Percentiles rank a stretch among this genome's conserved stretches.
phyloP scores from a whole-genome alignment of 2,888 invertebrate genomes.

The Leucophora obtusa region DNA sequence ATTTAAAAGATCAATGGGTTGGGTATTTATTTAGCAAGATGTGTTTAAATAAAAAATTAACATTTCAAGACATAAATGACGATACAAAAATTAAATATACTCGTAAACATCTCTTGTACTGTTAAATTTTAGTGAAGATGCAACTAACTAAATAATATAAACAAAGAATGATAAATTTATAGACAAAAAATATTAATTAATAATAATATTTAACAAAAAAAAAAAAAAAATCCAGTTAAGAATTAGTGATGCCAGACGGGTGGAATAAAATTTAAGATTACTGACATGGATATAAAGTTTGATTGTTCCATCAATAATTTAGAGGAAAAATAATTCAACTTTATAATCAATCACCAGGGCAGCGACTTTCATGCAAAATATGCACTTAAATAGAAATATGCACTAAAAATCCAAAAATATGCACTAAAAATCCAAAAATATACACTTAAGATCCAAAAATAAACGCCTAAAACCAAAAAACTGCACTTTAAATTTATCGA shows the following conservation, averaged over 20 bases:
- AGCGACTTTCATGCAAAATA: too few species aligned
- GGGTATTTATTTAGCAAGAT: neutral
- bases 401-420: too few species aligned
- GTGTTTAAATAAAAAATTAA: neutral
- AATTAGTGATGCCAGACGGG: neutral
- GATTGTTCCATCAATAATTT: too few species aligned
- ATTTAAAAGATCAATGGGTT: neutral
- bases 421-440: too few species aligned
- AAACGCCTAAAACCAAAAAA: too few species aligned
- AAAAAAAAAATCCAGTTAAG: constrained; percentile 11
- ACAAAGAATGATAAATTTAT: neutral
- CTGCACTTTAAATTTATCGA: too few species aligned
- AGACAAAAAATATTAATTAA: constrained; percentile 21
- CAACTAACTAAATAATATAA: neutral
- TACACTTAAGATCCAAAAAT: too few species aligned
- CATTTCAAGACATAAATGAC: neutral
- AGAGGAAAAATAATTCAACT: too few species aligned
- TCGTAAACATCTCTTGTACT: neutral
- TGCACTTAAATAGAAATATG: too few species aligned
- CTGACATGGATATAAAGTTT: too few species aligned
- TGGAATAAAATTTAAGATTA: too few species aligned
- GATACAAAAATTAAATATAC: neutral
- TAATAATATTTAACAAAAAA: constrained; percentile 27
- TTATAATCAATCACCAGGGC: too few species aligned
- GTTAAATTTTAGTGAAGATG: neutral